These are phyloP conservation scores for Apolygus lucorum DNA, from an alignment of 1,140 invertebrate genomes.

Conservation along the genomic window DNA sequence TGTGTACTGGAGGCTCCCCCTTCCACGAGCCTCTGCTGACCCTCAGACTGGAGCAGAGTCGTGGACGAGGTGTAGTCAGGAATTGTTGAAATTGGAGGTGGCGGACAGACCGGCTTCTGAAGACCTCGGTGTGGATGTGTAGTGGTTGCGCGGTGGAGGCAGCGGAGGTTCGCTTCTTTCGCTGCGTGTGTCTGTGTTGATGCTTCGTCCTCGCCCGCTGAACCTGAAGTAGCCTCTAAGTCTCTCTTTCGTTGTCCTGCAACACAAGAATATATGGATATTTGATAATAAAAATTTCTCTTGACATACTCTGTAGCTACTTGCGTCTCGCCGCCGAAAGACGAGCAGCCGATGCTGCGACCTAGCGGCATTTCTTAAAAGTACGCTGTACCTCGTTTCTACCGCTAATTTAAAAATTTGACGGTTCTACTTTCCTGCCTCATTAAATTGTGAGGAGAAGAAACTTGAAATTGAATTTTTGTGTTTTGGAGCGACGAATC, in stretches of 20 bases:
- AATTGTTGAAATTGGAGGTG: slow-evolving; percentile 11
- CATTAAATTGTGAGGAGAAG: too few relatives aligned
- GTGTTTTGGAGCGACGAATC: too few relatives aligned
- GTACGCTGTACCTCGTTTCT: too few relatives aligned
- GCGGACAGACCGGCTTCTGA: slow-evolving; percentile 15
- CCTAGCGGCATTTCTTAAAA: too few relatives aligned
- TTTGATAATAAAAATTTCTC: too few relatives aligned
- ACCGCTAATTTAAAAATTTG: too few relatives aligned
- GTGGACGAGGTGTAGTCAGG: slow-evolving; percentile 21
- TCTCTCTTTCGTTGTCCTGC: slow-evolving; percentile 50
- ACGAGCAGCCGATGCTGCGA: too few relatives aligned
- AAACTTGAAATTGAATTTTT: too few relatives aligned
- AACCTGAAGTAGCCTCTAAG: slow-evolving; percentile 54
- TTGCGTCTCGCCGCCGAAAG: too few relatives aligned
- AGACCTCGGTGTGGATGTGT: slow-evolving; percentile 38
- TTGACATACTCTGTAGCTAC: too few relatives aligned
- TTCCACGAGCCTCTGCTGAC: not conserved
- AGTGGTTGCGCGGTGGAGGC: not conserved
- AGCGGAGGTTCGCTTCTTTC: slow-evolving; percentile 3
- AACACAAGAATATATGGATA: slow-evolving; percentile 31
- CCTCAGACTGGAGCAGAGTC: slow-evolving; percentile 12
- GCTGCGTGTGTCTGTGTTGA: slow-evolving; percentile 1
- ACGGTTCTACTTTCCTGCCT: too few relatives aligned
- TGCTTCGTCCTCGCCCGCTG: slow-evolving; percentile 32
- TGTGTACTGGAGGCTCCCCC: too few relatives aligned